A percentile compares a stretch with the other conserved stretches of the same genome.
Conservation (phyloP, 2,888 invertebrate genomes). For the Neoitamus cyanurus region DNA sequence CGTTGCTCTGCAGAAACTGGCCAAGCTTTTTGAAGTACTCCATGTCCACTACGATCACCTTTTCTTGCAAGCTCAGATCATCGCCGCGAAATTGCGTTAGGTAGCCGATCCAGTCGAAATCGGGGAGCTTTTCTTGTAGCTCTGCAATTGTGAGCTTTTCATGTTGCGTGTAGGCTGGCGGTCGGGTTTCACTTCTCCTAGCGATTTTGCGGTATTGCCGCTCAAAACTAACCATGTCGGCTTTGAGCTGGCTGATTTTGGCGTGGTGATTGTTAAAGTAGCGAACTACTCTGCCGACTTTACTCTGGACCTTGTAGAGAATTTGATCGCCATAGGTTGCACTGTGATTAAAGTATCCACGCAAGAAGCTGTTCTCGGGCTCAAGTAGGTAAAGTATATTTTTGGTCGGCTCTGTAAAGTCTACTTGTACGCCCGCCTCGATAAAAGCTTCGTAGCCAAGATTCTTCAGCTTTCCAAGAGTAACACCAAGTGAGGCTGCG, state of each 20-base stretch:
- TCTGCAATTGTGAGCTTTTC: constrained; percentile 4
- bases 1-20: not conserved
- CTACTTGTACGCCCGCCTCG: not conserved
- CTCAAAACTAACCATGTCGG: not conserved
- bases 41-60: not conserved
- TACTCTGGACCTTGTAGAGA: not conserved
- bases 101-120: not conserved
- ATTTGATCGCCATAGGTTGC: not conserved
- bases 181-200: not conserved
- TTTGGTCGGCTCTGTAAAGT: not conserved
- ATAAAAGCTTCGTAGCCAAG: not conserved
- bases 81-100: not conserved
- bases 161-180: not conserved
- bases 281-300: not conserved
- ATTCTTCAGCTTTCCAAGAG: not conserved
- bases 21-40: not conserved
- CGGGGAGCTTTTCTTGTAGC: not conserved
- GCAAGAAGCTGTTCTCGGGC: not conserved
- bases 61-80: not conserved
- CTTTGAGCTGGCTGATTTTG: not conserved
- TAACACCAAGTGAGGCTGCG: not conserved
- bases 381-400: not conserved
- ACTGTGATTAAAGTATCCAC: not conserved
- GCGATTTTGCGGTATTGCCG: not conserved
- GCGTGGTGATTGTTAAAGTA: not conserved